Percentiles rank a stretch among this genome's conserved stretches.
These are phyloP conservation scores for Aphaenogaster ashmeadi DNA, from an alignment of 1,140 invertebrate species.

Conservation along the genomic window DNA sequence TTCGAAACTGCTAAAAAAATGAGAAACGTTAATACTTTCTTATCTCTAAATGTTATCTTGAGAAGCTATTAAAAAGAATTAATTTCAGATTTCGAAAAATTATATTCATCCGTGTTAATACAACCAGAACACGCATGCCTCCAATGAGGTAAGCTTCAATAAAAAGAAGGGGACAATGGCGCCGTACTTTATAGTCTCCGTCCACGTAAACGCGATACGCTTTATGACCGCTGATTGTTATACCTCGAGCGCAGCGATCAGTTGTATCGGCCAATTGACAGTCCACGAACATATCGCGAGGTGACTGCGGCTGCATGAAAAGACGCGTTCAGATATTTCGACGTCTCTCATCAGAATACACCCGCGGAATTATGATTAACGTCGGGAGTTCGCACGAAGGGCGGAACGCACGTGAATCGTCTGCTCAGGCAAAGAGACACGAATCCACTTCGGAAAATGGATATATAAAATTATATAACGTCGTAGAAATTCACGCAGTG, in stretches of 20 bases:
- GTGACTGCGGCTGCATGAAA: conserved; percentile 42
- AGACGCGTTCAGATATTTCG: conserved; percentile 35
- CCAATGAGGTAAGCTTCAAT: conserved; percentile 1
- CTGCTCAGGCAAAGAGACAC: neutral
- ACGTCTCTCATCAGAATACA: conserved; percentile 59
- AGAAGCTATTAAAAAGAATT: neutral
- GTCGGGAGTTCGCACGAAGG: neutral
- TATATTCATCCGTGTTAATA: neutral
- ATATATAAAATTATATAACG: neutral
- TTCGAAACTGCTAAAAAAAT: neutral
- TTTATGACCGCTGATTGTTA: conserved; percentile 57
- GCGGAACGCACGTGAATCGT: neutral
- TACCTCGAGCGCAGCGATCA: conserved; percentile 18
- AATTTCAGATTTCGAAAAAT: neutral
- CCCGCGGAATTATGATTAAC: conserved; percentile 64
- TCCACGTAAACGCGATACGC: conserved; percentile 2
- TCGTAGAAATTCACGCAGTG: neutral
- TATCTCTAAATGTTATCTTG: neutral
- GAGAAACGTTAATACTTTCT: neutral
- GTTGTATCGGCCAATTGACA: conserved; percentile 58
- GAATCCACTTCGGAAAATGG: neutral
- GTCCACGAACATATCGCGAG: conserved; percentile 36
- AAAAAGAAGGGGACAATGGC: neutral
- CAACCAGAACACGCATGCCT: neutral
- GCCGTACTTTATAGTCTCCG: neutral